Percentiles rank a stretch among this genome's conserved stretches.
phyloP scores from a whole-genome alignment of 2,797 vertebrate genomes.

The Oreonectes daqikongensis region DNA sequence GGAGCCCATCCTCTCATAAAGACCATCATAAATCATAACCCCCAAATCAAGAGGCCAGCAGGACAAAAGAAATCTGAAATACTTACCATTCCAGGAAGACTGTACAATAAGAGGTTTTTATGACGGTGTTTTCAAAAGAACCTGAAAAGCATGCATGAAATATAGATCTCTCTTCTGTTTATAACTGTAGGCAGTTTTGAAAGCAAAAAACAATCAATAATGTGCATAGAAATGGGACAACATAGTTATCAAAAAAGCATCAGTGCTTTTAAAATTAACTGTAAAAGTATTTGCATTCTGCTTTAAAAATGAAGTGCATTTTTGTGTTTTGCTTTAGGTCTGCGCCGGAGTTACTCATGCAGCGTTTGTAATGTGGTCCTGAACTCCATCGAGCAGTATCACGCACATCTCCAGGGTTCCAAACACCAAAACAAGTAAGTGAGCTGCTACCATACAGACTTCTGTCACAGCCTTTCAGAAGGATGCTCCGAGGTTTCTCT shows the following conservation, averaged over 20 bases:
- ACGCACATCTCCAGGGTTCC: slow-evolving; percentile 86
- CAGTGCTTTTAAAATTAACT: too few species aligned
- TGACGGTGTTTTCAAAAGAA: slow-evolving; percentile 5
- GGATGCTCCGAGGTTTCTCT: too few species aligned
- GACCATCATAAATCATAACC: slow-evolving; percentile 58
- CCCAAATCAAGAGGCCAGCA: slow-evolving; percentile 54
- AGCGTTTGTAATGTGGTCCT: slow-evolving; percentile 82
- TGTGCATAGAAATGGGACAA: slow-evolving; percentile 23
- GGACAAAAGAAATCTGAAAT: slow-evolving; percentile 38
- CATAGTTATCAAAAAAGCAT: slow-evolving; percentile 52
- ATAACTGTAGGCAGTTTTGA: slow-evolving; percentile 7
- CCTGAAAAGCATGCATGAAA: slow-evolving; percentile 33
- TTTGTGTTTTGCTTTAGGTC: slow-evolving; percentile 66
- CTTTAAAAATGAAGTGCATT: slow-evolving; percentile 59
- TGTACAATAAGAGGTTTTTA: slow-evolving; percentile 10
- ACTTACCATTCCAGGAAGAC: slow-evolving; percentile 30
- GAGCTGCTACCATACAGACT: not conserved
- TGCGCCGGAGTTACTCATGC: slow-evolving; percentile 84
- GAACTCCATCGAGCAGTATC: slow-evolving; percentile 87
- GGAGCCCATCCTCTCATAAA: too few species aligned
- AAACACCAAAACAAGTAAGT: slow-evolving; percentile 87
- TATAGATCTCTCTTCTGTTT: slow-evolving; percentile 38
- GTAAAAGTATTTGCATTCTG: slow-evolving; percentile 62
- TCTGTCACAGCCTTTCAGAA: not conserved
- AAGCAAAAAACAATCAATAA: slow-evolving; percentile 42